Base-by-base conservation (phyloP, 2,888 invertebrate genomes). In the Hylaea fasciaria region DNA sequence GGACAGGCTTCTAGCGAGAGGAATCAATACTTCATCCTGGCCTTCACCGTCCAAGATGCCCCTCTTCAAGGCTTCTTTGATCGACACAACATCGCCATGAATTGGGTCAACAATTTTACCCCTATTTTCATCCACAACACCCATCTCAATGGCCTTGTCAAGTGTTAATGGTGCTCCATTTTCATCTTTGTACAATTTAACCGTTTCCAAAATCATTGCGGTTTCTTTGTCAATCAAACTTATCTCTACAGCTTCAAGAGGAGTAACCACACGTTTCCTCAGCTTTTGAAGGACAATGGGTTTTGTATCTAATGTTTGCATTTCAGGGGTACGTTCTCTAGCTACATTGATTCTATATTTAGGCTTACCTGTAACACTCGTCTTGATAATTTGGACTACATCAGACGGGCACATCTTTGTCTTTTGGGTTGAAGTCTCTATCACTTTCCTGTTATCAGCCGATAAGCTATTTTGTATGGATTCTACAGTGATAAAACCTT, bases 41-140 rank as follows among this genome's bases (percentile, higher is more conserved):
- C 95, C 95, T 67, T 95, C 94, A 1, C 95, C 93, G 88, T 98
- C 97, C 64, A 97, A 85, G 64, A 98, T 94, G 56, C 98, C 97
- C 65, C 96, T 94, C 51, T 95, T 94, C 32, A 98, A 93, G 0
- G 98, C 99, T 87, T 98, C 95, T 60, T 95, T 94, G 57, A 99
- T 95, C 10, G 95, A 96, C 11, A 98, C 80, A 10, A 95, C 85
- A 70, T 97, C 95, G 49, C 97, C 96, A 62, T 96, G 94, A 77
- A 96, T 95, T 1, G 96, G 96, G 90, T 99, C 98, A 5, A 95
- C 89, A 62, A 98, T 96, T 69, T 94, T 94, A 22, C 98, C 98
- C 47, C 93, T 93, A 50, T 94, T 93, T 47, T 96, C 95, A 81
- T 96, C 94, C 49, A 98, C 89, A 66, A 95, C 91, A 2, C 95